phyloP scores from a whole-genome alignment of 2,113 vertebrate genomes.

The Fukomys damarensis region DNA sequence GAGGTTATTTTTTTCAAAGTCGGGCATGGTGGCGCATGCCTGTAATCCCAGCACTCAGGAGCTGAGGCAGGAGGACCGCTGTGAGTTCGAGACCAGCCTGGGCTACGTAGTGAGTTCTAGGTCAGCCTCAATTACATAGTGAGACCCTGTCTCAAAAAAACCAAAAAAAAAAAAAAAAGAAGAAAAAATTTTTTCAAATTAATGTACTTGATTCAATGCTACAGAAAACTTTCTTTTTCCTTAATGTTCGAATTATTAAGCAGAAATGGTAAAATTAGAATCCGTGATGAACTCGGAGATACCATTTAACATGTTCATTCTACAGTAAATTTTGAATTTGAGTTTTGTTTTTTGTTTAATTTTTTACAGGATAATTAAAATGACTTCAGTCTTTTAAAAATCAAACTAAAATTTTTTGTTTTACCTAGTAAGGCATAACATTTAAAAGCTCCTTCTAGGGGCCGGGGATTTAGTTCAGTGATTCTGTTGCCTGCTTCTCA shows the following conservation, averaged over 20 bases:
- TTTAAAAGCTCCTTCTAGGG: background rate
- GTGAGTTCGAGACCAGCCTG: too few species aligned
- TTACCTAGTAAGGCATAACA: background rate
- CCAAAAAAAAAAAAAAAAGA: too few species aligned
- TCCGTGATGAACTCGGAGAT: background rate
- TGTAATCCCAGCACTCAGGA: too few species aligned
- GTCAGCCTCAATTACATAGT: too few species aligned
- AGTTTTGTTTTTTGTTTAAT: background rate
- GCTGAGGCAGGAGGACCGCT: too few species aligned
- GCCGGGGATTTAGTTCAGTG: too few species aligned
- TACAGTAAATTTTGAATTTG: background rate
- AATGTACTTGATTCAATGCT: background rate
- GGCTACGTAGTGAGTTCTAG: too few species aligned
- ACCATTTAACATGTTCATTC: background rate
- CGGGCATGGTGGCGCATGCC: too few species aligned
- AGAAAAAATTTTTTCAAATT: background rate
- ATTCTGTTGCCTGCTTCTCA: too few species aligned
- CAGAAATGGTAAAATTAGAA: background rate
- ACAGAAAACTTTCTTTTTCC: background rate
- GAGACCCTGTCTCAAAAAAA: too few species aligned
- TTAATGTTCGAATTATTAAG: background rate
- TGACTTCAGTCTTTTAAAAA: background rate
- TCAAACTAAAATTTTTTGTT: background rate
- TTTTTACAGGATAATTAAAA: slow-evolving; percentile 8
- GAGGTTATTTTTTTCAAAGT: background rate